phyloP scores from a whole-genome alignment of 1,140 invertebrate genomes.

The Philaenus spumarius region DNA sequence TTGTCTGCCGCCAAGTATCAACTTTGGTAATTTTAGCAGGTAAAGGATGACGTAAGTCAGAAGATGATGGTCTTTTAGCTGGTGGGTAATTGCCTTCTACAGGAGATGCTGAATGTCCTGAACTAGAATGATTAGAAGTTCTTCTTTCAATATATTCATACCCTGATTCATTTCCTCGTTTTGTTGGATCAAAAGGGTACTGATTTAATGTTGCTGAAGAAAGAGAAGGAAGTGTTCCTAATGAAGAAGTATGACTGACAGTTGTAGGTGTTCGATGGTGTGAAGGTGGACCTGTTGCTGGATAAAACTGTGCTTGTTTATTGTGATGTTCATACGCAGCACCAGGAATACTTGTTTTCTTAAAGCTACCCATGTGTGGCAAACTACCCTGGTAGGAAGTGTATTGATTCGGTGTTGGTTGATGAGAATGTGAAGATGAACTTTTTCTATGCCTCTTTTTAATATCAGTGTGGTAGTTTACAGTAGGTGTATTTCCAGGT shows the following conservation, averaged over 20 bases:
- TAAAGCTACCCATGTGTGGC: constrained; percentile 38
- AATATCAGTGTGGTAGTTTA: background rate
- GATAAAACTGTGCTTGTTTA: constrained; percentile 26
- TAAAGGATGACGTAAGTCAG: constrained; percentile 25
- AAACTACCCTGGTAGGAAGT: constrained; percentile 12
- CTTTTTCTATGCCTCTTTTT: constrained; percentile 19
- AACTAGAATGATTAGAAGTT: background rate
- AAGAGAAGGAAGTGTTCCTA: constrained; percentile 21
- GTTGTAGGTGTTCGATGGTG: constrained; percentile 24
- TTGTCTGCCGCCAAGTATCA: constrained; percentile 46
- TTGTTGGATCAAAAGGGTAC: constrained; percentile 19
- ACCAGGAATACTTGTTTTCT: constrained; percentile 38
- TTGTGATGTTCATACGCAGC: constrained; percentile 28
- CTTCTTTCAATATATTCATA: background rate
- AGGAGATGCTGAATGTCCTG: background rate
- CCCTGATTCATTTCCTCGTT: constrained; percentile 4
- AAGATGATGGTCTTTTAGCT: constrained; percentile 11
- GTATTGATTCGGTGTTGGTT: constrained; percentile 21
- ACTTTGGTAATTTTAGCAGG: constrained; percentile 44
- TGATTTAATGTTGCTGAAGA: constrained; percentile 13
- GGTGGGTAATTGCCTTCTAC: constrained; percentile 1
- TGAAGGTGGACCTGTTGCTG: background rate
- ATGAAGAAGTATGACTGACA: constrained; percentile 10
- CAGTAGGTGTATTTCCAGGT: background rate
- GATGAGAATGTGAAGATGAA: background rate